A percentile compares a stretch with the other conserved stretches of the same genome.
Conservation (phyloP, 2,888 invertebrate species). For the Campoletis raptor region DNA sequence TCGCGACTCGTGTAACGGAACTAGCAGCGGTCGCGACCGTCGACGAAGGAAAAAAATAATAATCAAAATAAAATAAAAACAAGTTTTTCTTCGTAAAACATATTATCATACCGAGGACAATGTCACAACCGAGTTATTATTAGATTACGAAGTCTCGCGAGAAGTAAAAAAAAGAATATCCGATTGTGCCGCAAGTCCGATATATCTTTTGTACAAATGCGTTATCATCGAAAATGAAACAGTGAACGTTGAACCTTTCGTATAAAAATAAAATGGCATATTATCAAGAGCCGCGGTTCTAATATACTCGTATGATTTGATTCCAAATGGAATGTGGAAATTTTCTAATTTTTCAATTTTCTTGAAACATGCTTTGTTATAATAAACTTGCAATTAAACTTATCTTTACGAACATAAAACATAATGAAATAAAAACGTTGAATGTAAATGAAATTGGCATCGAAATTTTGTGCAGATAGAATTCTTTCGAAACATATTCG, state of each 20-base stretch:
- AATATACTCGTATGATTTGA: not conserved
- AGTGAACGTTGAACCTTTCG: slow-evolving; percentile 26
- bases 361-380: not conserved
- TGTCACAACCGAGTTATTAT: slow-evolving; percentile 31
- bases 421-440: not conserved
- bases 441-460: not conserved
- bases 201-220: slow-evolving; percentile 8
- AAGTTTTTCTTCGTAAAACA: not conserved
- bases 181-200: slow-evolving; percentile 19
- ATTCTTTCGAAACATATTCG: not conserved
- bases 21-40: not conserved
- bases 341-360: not conserved
- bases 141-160: not conserved
- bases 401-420: not conserved
- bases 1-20: slow-evolving; percentile 1
- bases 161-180: slow-evolving; percentile 4
- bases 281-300: not conserved
- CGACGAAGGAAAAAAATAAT: not conserved
- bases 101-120: slow-evolving; percentile 31
- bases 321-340: not conserved
- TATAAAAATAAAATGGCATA: not conserved
- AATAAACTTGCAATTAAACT: not conserved
- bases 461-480: not conserved
- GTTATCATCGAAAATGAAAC: slow-evolving; percentile 7
- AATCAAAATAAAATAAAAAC: not conserved